Conservation (phyloP, 2,888 invertebrate species). For the Metalampra italica region DNA sequence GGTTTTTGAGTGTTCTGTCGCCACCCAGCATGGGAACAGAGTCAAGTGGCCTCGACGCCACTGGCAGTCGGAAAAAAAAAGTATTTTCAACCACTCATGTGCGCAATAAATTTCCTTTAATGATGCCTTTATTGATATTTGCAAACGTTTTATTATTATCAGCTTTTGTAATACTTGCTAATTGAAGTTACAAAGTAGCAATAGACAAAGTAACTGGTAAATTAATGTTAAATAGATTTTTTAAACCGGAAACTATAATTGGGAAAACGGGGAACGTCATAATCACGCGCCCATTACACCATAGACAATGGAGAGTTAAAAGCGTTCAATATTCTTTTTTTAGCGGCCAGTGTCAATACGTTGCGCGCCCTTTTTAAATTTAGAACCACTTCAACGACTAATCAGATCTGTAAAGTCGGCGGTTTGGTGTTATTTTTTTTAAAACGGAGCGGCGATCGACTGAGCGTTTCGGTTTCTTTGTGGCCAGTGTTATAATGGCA, state of each 20-base stretch:
- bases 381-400: conserved; percentile 73
- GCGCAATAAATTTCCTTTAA: conserved; percentile 59
- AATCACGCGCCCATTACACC: conserved; percentile 59
- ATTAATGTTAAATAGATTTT: not conserved
- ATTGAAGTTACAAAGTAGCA: no score
- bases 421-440: conserved; percentile 38
- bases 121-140: conserved; percentile 15
- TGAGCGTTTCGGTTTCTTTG: conserved; percentile 56
- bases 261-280: conserved; percentile 36
- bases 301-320: conserved; percentile 62
- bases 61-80: conserved; percentile 29
- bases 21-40: conserved; percentile 73
- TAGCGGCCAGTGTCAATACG: conserved; percentile 59
- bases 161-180: not conserved
- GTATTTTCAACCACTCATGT: conserved; percentile 34
- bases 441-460: conserved; percentile 44
- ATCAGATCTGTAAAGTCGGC: conserved; percentile 74
- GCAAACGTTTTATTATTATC: conserved; percentile 8
- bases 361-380: conserved; percentile 62
- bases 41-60: conserved; percentile 56
- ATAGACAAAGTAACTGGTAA: no score
- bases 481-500: conserved; percentile 38
- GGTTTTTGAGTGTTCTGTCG: conserved; percentile 69
- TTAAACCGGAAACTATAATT: conserved; percentile 6
- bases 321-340: conserved; percentile 49